phyloP scores from a whole-genome alignment of 2,888 invertebrate species.

The Tipula helvola region DNA sequence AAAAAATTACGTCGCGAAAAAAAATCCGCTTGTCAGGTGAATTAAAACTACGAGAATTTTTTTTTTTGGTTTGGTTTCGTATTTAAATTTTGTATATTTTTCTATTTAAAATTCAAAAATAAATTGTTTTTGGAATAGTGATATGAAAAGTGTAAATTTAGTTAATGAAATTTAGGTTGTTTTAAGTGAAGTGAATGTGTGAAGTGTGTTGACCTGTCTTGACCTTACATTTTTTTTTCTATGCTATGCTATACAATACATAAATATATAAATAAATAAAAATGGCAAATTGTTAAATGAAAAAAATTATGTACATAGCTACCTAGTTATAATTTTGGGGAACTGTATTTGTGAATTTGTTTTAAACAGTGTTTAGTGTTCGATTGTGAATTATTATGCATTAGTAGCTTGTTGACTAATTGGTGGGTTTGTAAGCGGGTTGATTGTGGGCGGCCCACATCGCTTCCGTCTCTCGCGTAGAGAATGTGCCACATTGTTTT shows the following conservation, averaged over 20 bases:
- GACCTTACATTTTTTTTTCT: background rate
- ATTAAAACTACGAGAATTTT: background rate
- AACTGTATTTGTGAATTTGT: background rate
- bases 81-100: background rate
- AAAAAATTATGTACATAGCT: background rate
- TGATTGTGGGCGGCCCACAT: background rate
- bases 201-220: constrained; percentile 7
- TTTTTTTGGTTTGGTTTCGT: background rate
- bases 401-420: background rate
- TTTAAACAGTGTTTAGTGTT: background rate
- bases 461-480: background rate
- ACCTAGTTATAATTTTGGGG: background rate
- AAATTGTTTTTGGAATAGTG: background rate
- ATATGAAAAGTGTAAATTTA: background rate
- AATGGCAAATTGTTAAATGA: background rate
- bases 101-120: background rate
- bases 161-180: background rate
- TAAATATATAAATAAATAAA: background rate
- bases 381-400: background rate
- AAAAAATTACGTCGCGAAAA: background rate
- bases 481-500: background rate
- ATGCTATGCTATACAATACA: background rate
- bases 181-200: background rate
- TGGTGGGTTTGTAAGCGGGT: background rate
- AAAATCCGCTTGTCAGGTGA: constrained; percentile 7